Conservation (phyloP, 2,113 vertebrate genomes). For the Lepus europaeus region DNA sequence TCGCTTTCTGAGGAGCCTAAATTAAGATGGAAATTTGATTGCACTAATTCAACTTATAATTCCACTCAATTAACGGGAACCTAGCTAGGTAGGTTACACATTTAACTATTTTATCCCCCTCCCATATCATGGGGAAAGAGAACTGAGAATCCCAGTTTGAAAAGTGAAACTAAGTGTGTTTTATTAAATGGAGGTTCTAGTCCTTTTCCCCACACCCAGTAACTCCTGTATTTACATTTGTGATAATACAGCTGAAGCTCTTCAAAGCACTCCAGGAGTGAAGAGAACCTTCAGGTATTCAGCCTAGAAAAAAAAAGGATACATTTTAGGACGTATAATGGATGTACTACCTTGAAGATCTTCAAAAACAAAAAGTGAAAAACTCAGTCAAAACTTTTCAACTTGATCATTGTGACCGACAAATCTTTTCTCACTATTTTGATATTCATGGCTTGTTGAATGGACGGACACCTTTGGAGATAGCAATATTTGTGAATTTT, state of each 20-base stretch:
- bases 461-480: not conserved
- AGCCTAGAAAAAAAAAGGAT: not conserved
- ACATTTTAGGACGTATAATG: not conserved
- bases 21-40: conserved; percentile 11
- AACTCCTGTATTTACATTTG: not conserved
- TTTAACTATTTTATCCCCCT: not conserved
- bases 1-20: conserved; percentile 33
- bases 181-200: not conserved
- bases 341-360: not conserved
- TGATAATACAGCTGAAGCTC: not conserved
- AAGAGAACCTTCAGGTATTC: not conserved
- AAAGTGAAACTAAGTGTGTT: not conserved
- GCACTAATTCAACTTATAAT: not conserved
- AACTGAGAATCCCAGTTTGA: not conserved
- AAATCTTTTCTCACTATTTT: conserved; percentile 37
- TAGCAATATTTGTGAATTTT: not conserved
- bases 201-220: not conserved
- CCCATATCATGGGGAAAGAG: not conserved
- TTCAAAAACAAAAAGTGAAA: not conserved
- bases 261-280: not conserved
- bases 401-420: not conserved
- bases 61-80: not conserved
- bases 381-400: not conserved
- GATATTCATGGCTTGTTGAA: not conserved
- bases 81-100: not conserved